Base-by-base conservation (phyloP, 2,113 vertebrate species). In the Rana temporaria region DNA sequence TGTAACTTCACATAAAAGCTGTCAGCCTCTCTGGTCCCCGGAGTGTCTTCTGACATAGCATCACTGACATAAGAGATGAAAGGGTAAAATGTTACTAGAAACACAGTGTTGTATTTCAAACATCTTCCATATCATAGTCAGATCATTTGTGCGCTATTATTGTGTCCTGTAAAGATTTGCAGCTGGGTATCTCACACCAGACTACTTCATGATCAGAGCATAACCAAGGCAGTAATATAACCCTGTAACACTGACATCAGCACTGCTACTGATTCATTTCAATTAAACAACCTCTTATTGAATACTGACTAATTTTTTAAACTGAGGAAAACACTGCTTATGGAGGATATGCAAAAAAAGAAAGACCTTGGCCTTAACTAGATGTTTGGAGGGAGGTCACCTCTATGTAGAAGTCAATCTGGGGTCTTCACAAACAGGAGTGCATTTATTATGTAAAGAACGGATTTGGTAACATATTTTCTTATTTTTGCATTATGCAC, bases 1-100 rank as follows among this genome's bases (percentile, higher is more conserved):
- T 75, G 71, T 67, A 83, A 75, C 53, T 75, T 82, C 72, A 83
- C 81, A 83, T 83, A 83, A 83, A 83, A 76, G 72, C 70, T 82
- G 81, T 83, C 71, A 83, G 72, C 52, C 63, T 74, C 26, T 76
- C 71, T 66, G 30, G 63, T 76, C 81, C 72, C 81, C 9, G 15
- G 72, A 76, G 81, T 76, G 81, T 75, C 52, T 83, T 83, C 81
- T 75, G 62, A 76, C 81, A 83, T 83, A 76, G 80, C 81, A 68
- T 68, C 71, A 83, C 71, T 83, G 81, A 83, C 71, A 82, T 75
- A 68, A 66, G 62, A 83, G 71, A 83, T 83, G 72, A 67, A 83
- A 83, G 81, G 81, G 71, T 75, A 68, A 82, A 83, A 83, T 76
- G 81, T 76, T 83, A 59, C 62, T 76, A 67, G 56, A 80, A 80